Conservation (phyloP, 2,888 invertebrate species). For the Aphodius granarius region DNA sequence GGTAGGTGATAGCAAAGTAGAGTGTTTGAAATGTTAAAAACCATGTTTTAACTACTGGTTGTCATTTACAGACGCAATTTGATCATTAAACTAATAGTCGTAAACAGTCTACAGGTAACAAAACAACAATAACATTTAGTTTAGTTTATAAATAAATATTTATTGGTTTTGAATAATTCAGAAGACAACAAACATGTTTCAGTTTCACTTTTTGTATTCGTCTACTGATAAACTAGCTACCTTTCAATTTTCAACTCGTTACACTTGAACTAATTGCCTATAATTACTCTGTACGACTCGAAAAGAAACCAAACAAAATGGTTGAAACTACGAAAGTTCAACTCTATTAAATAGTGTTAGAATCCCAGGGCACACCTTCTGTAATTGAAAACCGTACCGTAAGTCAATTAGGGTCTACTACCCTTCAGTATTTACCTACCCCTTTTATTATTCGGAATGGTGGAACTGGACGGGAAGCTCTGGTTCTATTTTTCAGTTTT, state of each 20-base stretch:
- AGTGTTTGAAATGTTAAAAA: not conserved
- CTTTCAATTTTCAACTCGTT: not conserved
- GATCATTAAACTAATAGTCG: not conserved
- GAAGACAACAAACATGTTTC: not conserved
- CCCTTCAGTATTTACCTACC: not conserved
- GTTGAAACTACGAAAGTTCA: not conserved
- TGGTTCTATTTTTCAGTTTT: no score
- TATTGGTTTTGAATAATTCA: not conserved
- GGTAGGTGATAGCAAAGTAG: not conserved
- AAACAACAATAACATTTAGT: not conserved
- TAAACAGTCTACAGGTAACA: not conserved
- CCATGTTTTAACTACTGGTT: no score
- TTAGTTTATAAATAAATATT: not conserved
- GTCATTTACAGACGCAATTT: not conserved
- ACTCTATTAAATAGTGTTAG: not conserved
- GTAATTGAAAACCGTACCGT: not conserved
- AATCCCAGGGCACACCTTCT: not conserved
- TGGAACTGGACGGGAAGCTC: not conserved
- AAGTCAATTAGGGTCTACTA: not conserved
- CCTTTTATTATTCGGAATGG: not conserved
- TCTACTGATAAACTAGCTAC: not conserved
- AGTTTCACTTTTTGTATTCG: not conserved
- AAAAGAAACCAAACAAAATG: not conserved
- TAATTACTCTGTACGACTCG: not conserved
- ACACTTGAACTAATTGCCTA: not conserved